These are phyloP conservation scores for Ostrea edulis DNA, from an alignment of 1,140 invertebrate species.

Conservation along the genomic window DNA sequence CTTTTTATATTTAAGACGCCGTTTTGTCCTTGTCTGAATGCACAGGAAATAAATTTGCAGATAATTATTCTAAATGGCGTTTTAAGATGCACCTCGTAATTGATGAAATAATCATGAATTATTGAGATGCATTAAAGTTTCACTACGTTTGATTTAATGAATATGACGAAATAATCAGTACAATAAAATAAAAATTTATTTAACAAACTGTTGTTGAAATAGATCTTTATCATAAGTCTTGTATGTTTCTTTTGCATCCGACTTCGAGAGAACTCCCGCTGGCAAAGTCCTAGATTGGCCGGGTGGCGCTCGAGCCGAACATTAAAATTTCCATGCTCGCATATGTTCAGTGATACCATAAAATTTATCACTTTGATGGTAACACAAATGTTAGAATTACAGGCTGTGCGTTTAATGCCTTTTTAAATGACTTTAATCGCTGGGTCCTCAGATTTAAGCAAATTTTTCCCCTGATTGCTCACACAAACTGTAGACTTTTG, in stretches of 20 bases:
- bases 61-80: too few species aligned
- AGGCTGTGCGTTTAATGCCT: not conserved
- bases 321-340: slow-evolving; percentile 13
- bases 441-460: not conserved
- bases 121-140: too few species aligned
- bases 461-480: not conserved
- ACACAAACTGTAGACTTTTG: not conserved
- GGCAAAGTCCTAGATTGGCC: not conserved
- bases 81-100: too few species aligned
- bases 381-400: not conserved
- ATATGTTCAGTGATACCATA: not conserved
- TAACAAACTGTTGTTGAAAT: not conserved
- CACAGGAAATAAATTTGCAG: too few species aligned
- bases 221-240: not conserved
- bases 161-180: too few species aligned
- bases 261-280: not conserved
- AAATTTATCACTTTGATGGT: slow-evolving; percentile 32
- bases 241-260: not conserved
- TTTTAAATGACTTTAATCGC: not conserved
- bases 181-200: too few species aligned
- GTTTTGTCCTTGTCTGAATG: too few species aligned
- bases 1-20: too few species aligned
- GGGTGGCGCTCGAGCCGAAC: not conserved
- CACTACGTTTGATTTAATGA: too few species aligned
- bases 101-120: too few species aligned